phyloP scores from a whole-genome alignment of 2,113 vertebrate genomes.

The Alligator mississippiensis region DNA sequence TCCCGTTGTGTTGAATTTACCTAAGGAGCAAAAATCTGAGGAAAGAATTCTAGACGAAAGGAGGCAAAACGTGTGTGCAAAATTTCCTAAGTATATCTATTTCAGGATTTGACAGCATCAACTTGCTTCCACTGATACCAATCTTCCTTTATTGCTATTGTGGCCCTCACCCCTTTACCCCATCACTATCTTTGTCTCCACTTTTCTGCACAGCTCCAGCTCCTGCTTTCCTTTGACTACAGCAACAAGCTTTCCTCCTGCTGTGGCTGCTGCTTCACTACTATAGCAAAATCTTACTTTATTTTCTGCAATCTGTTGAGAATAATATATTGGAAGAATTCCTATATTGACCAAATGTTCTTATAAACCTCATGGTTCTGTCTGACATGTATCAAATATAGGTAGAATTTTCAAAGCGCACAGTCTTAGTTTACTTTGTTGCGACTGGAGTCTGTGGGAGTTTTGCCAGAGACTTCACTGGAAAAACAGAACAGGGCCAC shows the following conservation, averaged over 20 bases:
- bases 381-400: background rate
- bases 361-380: background rate
- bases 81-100: background rate
- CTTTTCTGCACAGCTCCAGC: background rate
- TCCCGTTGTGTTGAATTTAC: background rate
- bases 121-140: background rate
- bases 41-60: background rate
- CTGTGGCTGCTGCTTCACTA: background rate
- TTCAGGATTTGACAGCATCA: background rate
- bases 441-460: background rate
- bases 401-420: background rate
- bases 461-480: background rate
- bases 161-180: background rate
- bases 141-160: background rate
- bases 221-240: background rate
- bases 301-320: background rate
- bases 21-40: background rate
- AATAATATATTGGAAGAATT: background rate
- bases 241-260: background rate
- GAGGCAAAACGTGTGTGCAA: background rate
- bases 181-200: background rate
- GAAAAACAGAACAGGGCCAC: background rate
- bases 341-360: background rate
- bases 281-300: background rate
- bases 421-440: background rate